A percentile compares a stretch with the other conserved stretches of the same genome.
Conservation (phyloP, 2,113 vertebrate genomes). For the Gadus chalcogrammus region DNA sequence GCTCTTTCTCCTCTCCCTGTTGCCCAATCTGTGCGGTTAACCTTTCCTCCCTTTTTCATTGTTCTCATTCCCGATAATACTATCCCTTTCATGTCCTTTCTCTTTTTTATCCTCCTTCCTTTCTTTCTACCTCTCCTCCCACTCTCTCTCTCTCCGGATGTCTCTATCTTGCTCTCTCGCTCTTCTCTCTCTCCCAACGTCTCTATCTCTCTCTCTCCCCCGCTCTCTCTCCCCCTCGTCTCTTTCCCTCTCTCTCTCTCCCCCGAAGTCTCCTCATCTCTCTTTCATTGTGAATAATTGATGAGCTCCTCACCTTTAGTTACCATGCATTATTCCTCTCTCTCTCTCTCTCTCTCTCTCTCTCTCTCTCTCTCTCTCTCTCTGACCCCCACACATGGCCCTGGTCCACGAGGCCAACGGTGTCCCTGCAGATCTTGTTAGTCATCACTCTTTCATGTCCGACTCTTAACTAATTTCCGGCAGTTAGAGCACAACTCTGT, state of each 20-base stretch:
- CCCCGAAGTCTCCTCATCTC: too few species aligned
- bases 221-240: too few species aligned
- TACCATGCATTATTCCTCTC: constrained; percentile 83
- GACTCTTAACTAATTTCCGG: too few species aligned
- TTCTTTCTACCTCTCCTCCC: constrained; percentile 9
- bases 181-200: constrained; percentile 5
- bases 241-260: too few species aligned
- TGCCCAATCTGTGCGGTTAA: constrained; percentile 6
- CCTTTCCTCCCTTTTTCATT: neutral
- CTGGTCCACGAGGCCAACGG: too few species aligned
- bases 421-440: too few species aligned
- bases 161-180: constrained; percentile 13
- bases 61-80: neutral
- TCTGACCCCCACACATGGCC: too few species aligned
- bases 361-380: too few species aligned
- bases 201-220: neutral
- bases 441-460: too few species aligned
- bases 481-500: too few species aligned
- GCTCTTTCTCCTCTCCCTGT: neutral
- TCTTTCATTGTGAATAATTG: constrained; percentile 71
- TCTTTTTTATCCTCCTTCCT: neutral
- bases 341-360: constrained; percentile 49
- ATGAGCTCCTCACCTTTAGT: constrained; percentile 78
- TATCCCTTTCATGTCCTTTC: neutral
- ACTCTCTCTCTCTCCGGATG: constrained; percentile 34